Evolutionary conservation across 2,113 vertebrate species (phyloP), one percentile per base, ranked within the genome.

Genomic region (Anarrhichthys ocellatus): DNA sequence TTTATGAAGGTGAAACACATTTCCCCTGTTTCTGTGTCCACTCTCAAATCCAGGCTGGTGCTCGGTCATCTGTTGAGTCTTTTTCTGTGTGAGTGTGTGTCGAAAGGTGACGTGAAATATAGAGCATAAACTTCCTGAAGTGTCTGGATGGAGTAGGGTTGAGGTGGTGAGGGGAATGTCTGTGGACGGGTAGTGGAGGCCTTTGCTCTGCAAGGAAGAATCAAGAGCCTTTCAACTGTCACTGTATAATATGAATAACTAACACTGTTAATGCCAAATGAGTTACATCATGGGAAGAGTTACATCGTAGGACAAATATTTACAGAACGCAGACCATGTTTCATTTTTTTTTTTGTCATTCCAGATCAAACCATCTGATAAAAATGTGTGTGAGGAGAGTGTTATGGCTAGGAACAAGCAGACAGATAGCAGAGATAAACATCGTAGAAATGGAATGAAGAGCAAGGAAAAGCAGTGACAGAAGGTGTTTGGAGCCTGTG

Each of bases 391-490:
- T 44, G 75, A 58, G 68, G 63, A 68, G 42, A 24, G 72, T 89
- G 83, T 91, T 89, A 83, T 87, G 88, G 44, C 84, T 90, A 73
- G 40, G 29, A 75, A 27, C 9, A 17, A 24, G 79, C 58, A 74
- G 80, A 82, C 73, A 84, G 84, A 85, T 88, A 88, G 72, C 40
- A 34, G 65, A 62, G 87, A 88, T 88, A 89, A 91, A 89, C 11
- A 40, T 76, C 77, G 84, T 75, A 82, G 67, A 84, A 72, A 56
- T 73, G 67, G 58, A 64, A 52, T 9, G 2, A 58, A 59, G 10
- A 27, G 81, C 24, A 24, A 10, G 20, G 56, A 52, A 74, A n/a
- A 62, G 10, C 24, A 36, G 80, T n/a, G n/a, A 76, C 38, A 27
- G 87, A 50, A 71, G 76, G 76, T 75, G 84, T 80, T 59, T 66